These are phyloP conservation scores for Pipistrellus pipistrellus DNA, from an alignment of 2,797 vertebrate genomes.

Conservation along the genomic window DNA sequence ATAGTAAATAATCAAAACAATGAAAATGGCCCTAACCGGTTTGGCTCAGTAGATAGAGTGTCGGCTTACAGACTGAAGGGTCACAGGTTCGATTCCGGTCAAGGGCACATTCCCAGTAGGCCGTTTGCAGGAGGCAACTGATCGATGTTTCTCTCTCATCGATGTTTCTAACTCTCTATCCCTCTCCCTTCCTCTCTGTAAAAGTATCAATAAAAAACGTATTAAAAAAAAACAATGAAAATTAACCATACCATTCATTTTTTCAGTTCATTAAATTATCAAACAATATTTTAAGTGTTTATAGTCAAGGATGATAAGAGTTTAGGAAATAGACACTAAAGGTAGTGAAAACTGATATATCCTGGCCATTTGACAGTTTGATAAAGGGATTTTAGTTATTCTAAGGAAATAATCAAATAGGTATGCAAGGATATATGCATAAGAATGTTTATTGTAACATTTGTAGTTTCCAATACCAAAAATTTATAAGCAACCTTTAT, in stretches of 20 bases:
- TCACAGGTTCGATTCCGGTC: too few relatives aligned
- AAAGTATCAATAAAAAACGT: too few relatives aligned
- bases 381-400: conserved; percentile 26
- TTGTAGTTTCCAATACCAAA: conserved; percentile 15
- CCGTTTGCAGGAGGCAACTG: too few relatives aligned
- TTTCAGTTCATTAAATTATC: not conserved
- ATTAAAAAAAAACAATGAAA: not conserved
- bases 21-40: not conserved
- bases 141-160: too few relatives aligned
- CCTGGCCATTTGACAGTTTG: not conserved
- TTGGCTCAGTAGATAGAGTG: too few relatives aligned
- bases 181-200: too few relatives aligned
- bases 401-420: not conserved
- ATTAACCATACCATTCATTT: conserved; percentile 22
- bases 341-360: conserved; percentile 13
- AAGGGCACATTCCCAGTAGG: too few relatives aligned
- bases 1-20: conserved; percentile 24
- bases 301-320: not conserved
- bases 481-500: conserved; percentile 12
- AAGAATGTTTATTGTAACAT: not conserved
- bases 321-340: conserved; percentile 39
- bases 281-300: conserved; percentile 26
- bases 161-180: too few relatives aligned
- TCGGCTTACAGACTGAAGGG: too few relatives aligned
- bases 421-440: not conserved